Evolutionary conservation across 2,113 vertebrate genomes (phyloP), one percentile per base, ranked within the genome.

Genomic region (Alligator sinensis): DNA sequence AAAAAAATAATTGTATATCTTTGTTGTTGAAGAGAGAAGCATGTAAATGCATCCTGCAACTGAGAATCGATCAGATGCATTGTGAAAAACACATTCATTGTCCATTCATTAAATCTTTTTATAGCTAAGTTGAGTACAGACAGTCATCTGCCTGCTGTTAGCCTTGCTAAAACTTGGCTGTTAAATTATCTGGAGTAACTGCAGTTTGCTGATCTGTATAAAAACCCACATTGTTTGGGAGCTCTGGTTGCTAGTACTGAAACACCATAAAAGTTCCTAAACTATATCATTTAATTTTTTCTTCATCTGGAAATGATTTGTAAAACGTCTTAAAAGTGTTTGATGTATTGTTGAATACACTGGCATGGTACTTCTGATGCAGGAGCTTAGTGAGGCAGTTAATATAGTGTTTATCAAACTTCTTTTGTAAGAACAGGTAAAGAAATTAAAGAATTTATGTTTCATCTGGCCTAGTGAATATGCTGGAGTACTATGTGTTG

Each of bases 21-120:
- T 88, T 90, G 78, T 60, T 92, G 82, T 54, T 93, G 86, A 95
- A 92, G 84, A 93, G 47, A 8, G 9, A 92, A 90, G 38, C 30
- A 0, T 3, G 15, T 60, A n/a, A 4, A 77, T 60, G 72, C 54
- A 24, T 88, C 60, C 8, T 74, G 18, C 3, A 30, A 59, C 47
- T 47, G 58, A 62, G 6, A 60, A 72, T 77, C 55, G 30, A 27
- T 77, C 61, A 70, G 47, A 47, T 59, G 4, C 27, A 68, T 68
- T 74, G 72, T 74, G 70, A 62, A 86, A 82, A 82, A n/a, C 68
- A 88, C 24, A 16, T 47, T 47, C 22, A 2, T 28, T 54, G 3
- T 66, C 80, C 21, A 9, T 22, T 90, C 22, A 24, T 75, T 58
- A 27, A 5, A 19, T 60, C 14, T 25, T 59, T 25, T 24, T 80